A percentile compares a stretch with the other conserved stretches of the same genome.
These are phyloP conservation scores for Latrodectus hesperus DNA, from an alignment of 2,888 invertebrate genomes.

Conservation along the genomic window DNA sequence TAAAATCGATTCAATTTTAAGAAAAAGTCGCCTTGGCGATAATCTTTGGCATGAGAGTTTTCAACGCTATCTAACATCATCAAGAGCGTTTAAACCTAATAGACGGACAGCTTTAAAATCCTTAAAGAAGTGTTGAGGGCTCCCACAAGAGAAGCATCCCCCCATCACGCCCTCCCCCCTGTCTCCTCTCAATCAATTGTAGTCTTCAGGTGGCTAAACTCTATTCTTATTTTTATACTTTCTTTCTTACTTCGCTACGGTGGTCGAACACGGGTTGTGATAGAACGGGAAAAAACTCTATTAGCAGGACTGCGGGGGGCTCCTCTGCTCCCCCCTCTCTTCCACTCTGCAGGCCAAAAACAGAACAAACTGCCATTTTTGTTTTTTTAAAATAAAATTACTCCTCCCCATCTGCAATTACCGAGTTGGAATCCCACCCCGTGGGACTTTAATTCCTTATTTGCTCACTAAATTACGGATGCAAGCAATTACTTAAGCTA, in stretches of 20 bases:
- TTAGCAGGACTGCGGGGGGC: constrained; percentile 46
- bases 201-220: constrained; percentile 56
- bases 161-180: constrained; percentile 2
- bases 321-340: not conserved
- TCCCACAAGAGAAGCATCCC: constrained; percentile 32
- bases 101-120: constrained; percentile 67
- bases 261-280: constrained; percentile 49
- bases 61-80: constrained; percentile 50
- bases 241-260: constrained; percentile 44
- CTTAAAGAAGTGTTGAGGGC: constrained; percentile 66
- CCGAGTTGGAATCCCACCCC: constrained; percentile 12
- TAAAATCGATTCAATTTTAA: no score
- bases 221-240: constrained; percentile 44
- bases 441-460: constrained; percentile 43
- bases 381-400: constrained; percentile 22
- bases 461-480: constrained; percentile 48
- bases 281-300: constrained; percentile 48
- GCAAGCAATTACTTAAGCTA: constrained; percentile 21
- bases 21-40: constrained; percentile 22
- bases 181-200: constrained; percentile 57
- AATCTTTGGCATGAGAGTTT: constrained; percentile 9
- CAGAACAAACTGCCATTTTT: constrained; percentile 14
- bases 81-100: constrained; percentile 66
- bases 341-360: constrained; percentile 1
- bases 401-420: constrained; percentile 40